A percentile compares a stretch with the other conserved stretches of the same genome.
phyloP scores from a whole-genome alignment of 2,888 invertebrate genomes.

The Pristionchus entomophagus region DNA sequence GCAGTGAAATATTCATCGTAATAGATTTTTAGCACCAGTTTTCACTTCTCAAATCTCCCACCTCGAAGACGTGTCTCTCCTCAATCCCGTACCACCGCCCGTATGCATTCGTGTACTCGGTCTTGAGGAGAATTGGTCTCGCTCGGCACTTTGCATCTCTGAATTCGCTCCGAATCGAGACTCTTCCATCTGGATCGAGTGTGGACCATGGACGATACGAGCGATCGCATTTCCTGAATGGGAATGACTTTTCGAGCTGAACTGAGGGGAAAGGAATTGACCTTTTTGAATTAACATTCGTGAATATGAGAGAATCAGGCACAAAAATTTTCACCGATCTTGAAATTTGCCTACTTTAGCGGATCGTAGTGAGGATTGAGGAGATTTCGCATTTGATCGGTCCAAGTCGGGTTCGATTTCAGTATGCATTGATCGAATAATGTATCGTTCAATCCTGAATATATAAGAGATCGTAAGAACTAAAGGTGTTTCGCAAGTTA shows the following conservation, averaged over 20 bases:
- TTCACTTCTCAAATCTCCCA: not conserved
- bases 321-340: no score
- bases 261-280: no score
- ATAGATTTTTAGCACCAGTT: no score
- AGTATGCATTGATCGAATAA: constrained; percentile 6
- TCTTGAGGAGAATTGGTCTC: not conserved
- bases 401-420: not conserved
- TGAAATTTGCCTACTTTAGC: not conserved
- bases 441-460: not conserved
- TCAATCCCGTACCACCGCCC: not conserved
- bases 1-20: no score
- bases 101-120: not conserved
- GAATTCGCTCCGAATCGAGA: not conserved
- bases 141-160: not conserved
- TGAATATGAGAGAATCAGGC: not conserved
- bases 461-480: no score
- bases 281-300: no score
- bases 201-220: not conserved
- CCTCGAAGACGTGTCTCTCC: constrained; percentile 9
- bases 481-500: no score
- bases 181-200: not conserved
- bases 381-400: not conserved
- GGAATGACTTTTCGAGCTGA: no score
- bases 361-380: not conserved
- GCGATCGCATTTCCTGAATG: constrained; percentile 9